Percentiles rank a stretch among this genome's conserved stretches.
Conservation (phyloP, 2,113 vertebrate species). For the Bubo bubo region DNA sequence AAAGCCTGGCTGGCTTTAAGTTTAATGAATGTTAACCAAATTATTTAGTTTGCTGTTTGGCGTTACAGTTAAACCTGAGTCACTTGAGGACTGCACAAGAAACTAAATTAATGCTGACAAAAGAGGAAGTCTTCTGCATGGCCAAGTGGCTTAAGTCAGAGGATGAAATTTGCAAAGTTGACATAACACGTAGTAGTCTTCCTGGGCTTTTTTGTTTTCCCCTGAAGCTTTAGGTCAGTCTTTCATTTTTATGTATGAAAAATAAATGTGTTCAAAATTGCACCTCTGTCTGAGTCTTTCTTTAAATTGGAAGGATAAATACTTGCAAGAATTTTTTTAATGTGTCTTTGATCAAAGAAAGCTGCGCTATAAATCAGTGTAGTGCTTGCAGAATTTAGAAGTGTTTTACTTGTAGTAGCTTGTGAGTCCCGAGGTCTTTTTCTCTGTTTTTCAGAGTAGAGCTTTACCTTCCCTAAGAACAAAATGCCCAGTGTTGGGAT, state of each 20-base stretch:
- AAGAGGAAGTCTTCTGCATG: not conserved
- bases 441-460: not conserved
- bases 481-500: not conserved
- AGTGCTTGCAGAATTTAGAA: not conserved
- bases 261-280: slow-evolving; percentile 74
- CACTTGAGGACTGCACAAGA: not conserved
- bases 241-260: slow-evolving; percentile 65
- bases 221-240: slow-evolving; percentile 38
- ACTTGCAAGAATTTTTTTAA: not conserved
- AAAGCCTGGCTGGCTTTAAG: not conserved
- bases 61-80: not conserved
- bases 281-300: slow-evolving; percentile 69
- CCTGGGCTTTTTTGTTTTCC: slow-evolving; percentile 37
- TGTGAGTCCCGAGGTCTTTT: not conserved
- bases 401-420: not conserved
- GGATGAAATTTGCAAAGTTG: not conserved
- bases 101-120: not conserved
- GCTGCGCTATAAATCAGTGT: not conserved
- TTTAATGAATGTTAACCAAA: not conserved
- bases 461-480: not conserved
- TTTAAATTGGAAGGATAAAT: slow-evolving; percentile 42
- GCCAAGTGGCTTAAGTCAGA: not conserved
- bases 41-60: not conserved
- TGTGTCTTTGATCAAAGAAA: not conserved
- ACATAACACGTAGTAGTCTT: not conserved